phyloP scores from a whole-genome alignment of 2,797 vertebrate species.

The Poecilia wingei region DNA sequence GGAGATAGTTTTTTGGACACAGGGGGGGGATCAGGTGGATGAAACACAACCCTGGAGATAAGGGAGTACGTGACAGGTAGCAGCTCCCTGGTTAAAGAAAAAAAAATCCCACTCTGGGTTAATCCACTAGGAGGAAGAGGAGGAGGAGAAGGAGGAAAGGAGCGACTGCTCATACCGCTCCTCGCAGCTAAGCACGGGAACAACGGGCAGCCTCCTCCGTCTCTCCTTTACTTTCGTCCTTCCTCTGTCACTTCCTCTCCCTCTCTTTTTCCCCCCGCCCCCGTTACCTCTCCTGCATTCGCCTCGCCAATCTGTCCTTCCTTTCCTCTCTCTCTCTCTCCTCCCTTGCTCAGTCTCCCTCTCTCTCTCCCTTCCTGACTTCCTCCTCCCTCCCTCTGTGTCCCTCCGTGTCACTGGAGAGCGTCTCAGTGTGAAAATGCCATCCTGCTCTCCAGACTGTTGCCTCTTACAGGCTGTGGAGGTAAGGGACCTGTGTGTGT shows the following conservation, averaged over 20 bases:
- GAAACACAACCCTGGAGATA: slow-evolving; percentile 47
- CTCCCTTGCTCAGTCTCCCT: slow-evolving; percentile 7
- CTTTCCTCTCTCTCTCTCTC: slow-evolving; percentile 33
- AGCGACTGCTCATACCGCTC: slow-evolving; percentile 61
- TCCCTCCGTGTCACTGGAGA: slow-evolving; percentile 81
- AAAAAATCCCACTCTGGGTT: slow-evolving; percentile 72
- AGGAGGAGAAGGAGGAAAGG: slow-evolving; percentile 38
- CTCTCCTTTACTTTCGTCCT: slow-evolving; percentile 55
- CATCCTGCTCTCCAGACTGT: slow-evolving; percentile 92
- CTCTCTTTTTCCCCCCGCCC: slow-evolving; percentile 11
- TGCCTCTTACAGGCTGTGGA: slow-evolving; percentile 90
- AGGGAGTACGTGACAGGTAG: slow-evolving; percentile 75
- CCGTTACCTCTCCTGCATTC: slow-evolving; percentile 58
- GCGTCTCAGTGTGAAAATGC: slow-evolving; percentile 89
- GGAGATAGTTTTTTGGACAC: not conserved
- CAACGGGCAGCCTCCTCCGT: slow-evolving; percentile 59
- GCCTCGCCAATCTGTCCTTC: slow-evolving; percentile 59
- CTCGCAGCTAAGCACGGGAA: slow-evolving; percentile 66
- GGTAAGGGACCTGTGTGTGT: slow-evolving; percentile 81
- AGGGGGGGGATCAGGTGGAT: slow-evolving; percentile 17
- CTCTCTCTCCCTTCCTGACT: slow-evolving; percentile 34
- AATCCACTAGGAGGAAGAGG: slow-evolving; percentile 62
- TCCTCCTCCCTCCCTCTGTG: slow-evolving; percentile 51
- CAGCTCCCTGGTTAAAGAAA: slow-evolving; percentile 62
- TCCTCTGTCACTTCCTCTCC: slow-evolving; percentile 62